Conservation (phyloP, 2,113 vertebrate species). For the Murina feae region DNA sequence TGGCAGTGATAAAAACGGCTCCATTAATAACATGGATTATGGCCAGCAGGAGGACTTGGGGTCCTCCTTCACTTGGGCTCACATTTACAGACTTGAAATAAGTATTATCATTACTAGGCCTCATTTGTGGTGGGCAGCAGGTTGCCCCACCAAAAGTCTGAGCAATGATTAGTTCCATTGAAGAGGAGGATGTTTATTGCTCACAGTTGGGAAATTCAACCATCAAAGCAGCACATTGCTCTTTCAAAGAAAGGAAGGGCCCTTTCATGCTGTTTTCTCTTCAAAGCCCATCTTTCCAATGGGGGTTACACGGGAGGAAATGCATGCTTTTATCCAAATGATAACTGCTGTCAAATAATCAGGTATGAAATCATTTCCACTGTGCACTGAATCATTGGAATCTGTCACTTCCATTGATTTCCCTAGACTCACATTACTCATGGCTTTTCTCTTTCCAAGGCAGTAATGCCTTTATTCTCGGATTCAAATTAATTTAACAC, state of each 20-base stretch:
- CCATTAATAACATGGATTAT: constrained; percentile 29
- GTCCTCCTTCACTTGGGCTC: neutral
- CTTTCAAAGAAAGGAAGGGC: neutral
- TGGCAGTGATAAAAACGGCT: neutral
- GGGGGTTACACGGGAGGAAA: neutral
- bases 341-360: constrained; percentile 33
- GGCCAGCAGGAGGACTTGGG: neutral
- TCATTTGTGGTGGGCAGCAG: constrained; percentile 31
- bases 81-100: neutral
- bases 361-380: constrained; percentile 9
- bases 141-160: neutral
- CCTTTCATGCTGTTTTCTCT: neutral
- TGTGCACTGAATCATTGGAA: neutral
- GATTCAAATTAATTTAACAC: neutral
- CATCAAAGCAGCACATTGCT: neutral
- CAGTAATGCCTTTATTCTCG: neutral
- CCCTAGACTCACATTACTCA: neutral
- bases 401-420: neutral
- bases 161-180: constrained; percentile 7
- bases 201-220: neutral
- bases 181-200: neutral
- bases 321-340: constrained; percentile 17
- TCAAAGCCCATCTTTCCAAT: constrained; percentile 28
- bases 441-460: neutral
- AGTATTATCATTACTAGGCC: constrained; percentile 25